A percentile compares a stretch with the other conserved stretches of the same genome.
Conservation (phyloP, 2,797 vertebrate genomes). For the Percopsis omiscomaycus region DNA sequence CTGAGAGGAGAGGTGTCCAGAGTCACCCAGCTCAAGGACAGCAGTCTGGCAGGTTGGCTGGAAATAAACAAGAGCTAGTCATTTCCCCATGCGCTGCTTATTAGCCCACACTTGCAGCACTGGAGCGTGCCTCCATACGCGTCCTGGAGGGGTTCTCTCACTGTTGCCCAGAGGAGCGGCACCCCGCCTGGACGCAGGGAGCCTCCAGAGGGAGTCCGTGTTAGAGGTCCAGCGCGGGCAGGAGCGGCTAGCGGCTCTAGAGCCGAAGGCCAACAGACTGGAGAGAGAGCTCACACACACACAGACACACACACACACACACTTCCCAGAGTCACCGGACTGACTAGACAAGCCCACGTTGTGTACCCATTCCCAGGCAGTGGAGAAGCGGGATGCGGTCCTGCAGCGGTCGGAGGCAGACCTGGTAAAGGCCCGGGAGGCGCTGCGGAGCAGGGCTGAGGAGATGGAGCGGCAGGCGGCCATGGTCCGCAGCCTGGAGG, state of each 20-base stretch:
- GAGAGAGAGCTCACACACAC: conserved; percentile 32
- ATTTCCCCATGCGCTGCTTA: conserved; percentile 24
- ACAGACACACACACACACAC: conserved; percentile 4
- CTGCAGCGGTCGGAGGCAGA: conserved; percentile 66
- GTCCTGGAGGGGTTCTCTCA: conserved; percentile 13
- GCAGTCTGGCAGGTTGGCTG: conserved; percentile 63
- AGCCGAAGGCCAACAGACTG: conserved; percentile 59
- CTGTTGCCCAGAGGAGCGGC: conserved; percentile 55
- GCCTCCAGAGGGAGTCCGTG: conserved; percentile 60
- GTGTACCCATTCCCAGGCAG: neutral
- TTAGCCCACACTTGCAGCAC: neutral
- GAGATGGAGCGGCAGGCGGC: conserved; percentile 60
- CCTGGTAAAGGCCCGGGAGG: conserved; percentile 56
- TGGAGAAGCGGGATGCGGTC: conserved; percentile 66
- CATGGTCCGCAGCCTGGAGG: conserved; percentile 42
- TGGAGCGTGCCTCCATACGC: conserved; percentile 18
- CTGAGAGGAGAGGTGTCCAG: conserved; percentile 67
- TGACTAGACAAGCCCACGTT: too few relatives aligned
- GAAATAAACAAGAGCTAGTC: conserved; percentile 16
- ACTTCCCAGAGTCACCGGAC: neutral
- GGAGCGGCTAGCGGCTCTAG: conserved; percentile 50
- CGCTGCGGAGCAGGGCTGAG: conserved; percentile 54
- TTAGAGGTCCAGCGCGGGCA: conserved; percentile 57
- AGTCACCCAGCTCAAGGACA: conserved; percentile 67
- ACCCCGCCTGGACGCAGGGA: too few relatives aligned